Evolutionary conservation across 64 coral and sea anemone species (phyloP).

Genomic region (Porites lutea): DNA sequence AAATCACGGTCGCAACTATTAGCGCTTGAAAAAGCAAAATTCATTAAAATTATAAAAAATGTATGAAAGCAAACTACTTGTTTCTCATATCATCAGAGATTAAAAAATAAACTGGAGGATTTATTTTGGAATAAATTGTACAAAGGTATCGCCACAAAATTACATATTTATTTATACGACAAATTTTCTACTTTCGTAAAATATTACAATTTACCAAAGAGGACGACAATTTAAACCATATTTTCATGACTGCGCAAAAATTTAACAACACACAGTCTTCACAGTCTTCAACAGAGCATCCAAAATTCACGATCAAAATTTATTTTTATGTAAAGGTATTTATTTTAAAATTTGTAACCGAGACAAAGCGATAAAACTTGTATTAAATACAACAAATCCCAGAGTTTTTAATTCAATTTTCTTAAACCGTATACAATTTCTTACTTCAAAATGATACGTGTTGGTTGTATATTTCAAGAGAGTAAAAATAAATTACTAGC

Average conservation of each 20-base stretch:
- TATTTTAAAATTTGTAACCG: not conserved
- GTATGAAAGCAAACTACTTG: too few species aligned
- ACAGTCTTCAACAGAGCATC: too few species aligned
- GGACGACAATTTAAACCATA: not conserved
- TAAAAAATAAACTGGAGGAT: too few species aligned
- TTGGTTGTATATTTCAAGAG: not conserved
- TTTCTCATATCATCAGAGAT: too few species aligned
- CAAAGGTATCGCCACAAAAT: too few species aligned
- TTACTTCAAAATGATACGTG: slow-evolving; percentile 5
- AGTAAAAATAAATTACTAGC: slow-evolving; percentile 55
- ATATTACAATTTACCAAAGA: too few species aligned
- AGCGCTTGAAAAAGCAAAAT: not conserved
- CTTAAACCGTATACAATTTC: not conserved
- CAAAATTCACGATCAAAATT: not conserved
- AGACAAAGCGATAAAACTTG: not conserved
- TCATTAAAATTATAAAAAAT: not conserved
- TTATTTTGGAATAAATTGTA: too few species aligned
- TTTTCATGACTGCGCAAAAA: not conserved
- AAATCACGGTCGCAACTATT: not conserved
- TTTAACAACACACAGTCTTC: not conserved
- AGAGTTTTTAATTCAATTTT: not conserved
- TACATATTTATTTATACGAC: too few species aligned
- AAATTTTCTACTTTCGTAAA: too few species aligned
- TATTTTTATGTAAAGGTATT: not conserved
- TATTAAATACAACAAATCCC: slow-evolving; percentile 23